A percentile compares a stretch with the other conserved stretches of the same genome.
Conservation (phyloP, 1,140 invertebrate genomes). For the Apis cerana region DNA sequence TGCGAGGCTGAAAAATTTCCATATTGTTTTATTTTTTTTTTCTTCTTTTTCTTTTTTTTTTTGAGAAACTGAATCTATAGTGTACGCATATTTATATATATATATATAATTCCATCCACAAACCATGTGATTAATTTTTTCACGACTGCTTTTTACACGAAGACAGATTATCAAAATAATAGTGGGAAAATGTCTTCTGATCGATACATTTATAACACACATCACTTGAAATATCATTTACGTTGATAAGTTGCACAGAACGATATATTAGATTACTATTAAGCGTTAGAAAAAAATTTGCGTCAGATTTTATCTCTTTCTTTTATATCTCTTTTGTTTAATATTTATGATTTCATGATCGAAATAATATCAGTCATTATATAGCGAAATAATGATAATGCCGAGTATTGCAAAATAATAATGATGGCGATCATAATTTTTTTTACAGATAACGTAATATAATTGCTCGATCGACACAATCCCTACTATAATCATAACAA, state of each 20-base stretch:
- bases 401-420: neutral
- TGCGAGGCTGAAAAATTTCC: slow-evolving; percentile 9
- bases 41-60: too few species aligned
- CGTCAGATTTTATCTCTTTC: neutral
- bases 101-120: neutral
- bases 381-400: neutral
- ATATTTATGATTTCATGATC: neutral
- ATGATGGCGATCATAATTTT: slow-evolving; percentile 3
- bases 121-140: neutral
- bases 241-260: neutral
- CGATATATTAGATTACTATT: neutral
- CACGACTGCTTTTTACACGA: neutral
- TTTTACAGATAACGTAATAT: neutral
- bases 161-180: slow-evolving; percentile 16
- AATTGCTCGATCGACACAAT: neutral
- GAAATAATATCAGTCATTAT: neutral
- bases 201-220: neutral
- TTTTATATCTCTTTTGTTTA: neutral
- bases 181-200: slow-evolving; percentile 11
- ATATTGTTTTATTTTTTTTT: neutral
- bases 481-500: neutral
- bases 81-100: too few species aligned
- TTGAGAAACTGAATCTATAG: too few species aligned
- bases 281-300: neutral
- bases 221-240: neutral